Conservation (phyloP, 2,797 vertebrate species). For the Podarcis siculus region DNA sequence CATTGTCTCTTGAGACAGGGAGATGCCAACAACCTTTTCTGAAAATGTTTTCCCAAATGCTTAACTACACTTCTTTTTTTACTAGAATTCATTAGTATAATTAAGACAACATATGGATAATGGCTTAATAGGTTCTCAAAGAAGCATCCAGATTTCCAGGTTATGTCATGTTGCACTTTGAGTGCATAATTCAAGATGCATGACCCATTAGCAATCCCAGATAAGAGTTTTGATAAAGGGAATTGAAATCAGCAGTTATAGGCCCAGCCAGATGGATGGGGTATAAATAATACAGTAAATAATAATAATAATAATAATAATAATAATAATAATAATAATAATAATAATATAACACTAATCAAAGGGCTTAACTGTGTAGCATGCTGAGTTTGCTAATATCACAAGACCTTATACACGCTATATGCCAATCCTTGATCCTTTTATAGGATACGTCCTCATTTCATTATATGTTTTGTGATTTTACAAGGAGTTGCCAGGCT, state of each 20-base stretch:
- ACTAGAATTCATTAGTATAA: neutral
- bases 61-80: neutral
- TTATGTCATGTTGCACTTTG: neutral
- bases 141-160: neutral
- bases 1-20: too few species aligned
- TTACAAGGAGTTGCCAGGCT: neutral
- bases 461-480: neutral
- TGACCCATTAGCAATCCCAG: neutral
- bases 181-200: neutral
- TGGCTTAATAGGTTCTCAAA: too few species aligned
- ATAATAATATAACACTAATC: too few species aligned
- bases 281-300: too few species aligned
- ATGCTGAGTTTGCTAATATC: neutral
- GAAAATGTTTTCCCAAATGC: neutral
- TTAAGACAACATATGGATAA: neutral
- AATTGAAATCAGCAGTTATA: neutral
- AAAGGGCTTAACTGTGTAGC: neutral
- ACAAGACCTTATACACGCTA: neutral
- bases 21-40: neutral
- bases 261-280: too few species aligned
- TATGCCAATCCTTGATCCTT: neutral
- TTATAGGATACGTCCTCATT: neutral
- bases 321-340: too few species aligned
- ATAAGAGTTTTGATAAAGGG: neutral
- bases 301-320: too few species aligned